Evolutionary conservation across 1,140 invertebrate genomes (phyloP).

Genomic region (Brachionus asplanchnoidis): DNA sequence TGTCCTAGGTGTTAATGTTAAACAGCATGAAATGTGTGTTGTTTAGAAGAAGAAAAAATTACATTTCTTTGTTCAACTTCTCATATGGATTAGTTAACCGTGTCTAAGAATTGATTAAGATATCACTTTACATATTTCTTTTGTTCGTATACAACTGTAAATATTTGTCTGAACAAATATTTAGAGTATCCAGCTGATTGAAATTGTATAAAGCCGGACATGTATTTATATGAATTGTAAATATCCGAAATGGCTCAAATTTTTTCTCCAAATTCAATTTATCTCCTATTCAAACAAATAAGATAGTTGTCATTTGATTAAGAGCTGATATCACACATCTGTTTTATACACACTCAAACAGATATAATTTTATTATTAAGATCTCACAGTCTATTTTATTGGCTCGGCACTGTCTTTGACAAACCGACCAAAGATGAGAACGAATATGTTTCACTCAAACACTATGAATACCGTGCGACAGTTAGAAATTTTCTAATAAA

Average conservation of each 20-base stretch:
- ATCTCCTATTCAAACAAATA: background rate
- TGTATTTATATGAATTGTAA: background rate
- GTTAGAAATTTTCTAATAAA: no score
- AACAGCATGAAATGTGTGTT: background rate
- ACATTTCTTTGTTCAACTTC: background rate
- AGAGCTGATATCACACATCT: constrained; percentile 16
- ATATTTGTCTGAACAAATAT: background rate
- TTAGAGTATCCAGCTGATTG: constrained; percentile 15
- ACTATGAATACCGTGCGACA: background rate
- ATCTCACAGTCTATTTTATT: background rate
- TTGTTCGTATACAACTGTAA: background rate
- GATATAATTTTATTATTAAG: background rate
- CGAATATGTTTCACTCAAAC: background rate
- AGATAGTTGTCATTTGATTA: constrained; percentile 3
- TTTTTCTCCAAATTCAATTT: background rate
- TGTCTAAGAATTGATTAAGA: background rate
- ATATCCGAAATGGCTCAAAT: constrained; percentile 25
- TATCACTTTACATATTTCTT: constrained; percentile 1
- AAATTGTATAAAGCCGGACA: background rate
- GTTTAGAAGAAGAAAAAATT: background rate
- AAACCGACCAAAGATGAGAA: background rate
- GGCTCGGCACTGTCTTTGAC: background rate
- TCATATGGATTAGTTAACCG: background rate
- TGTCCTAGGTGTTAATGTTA: background rate
- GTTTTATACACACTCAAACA: background rate